Percentiles rank a stretch among this genome's conserved stretches.
phyloP scores from a whole-genome alignment of 1,140 invertebrate species.

The Caenorhabditis latens region DNA sequence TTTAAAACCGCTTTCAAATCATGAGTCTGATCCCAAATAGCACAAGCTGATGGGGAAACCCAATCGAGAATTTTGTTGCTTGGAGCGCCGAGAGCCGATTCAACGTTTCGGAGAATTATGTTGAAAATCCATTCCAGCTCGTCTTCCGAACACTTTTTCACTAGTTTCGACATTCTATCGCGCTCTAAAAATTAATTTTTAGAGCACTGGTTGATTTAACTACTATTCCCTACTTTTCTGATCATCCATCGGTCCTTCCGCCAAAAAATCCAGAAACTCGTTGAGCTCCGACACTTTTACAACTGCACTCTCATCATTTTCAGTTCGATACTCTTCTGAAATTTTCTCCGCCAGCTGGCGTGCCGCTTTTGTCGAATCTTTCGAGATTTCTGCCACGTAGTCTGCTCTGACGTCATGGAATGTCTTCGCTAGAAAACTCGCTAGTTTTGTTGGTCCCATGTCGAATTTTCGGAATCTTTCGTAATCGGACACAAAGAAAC shows the following conservation, averaged over 20 bases:
- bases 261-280: background rate
- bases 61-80: slow-evolving; percentile 47
- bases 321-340: slow-evolving; percentile 31
- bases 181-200: slow-evolving; percentile 19
- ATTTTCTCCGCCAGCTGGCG: slow-evolving; percentile 21
- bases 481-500: slow-evolving; percentile 3
- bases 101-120: slow-evolving; percentile 53
- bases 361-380: background rate
- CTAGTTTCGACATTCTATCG: slow-evolving; percentile 34
- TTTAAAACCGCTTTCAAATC: slow-evolving; percentile 48
- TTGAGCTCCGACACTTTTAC: background rate
- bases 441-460: slow-evolving; percentile 26
- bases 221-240: background rate
- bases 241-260: slow-evolving; percentile 22
- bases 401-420: slow-evolving; percentile 28
- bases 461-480: slow-evolving; percentile 21
- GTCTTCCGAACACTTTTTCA: slow-evolving; percentile 42
- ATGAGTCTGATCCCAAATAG: slow-evolving; percentile 46
- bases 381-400: background rate
- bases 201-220: background rate
- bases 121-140: slow-evolving; percentile 59
- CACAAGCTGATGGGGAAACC: slow-evolving; percentile 19
- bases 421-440: slow-evolving; percentile 11
- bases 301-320: background rate
- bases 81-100: slow-evolving; percentile 22